Conservation (phyloP, 2,113 vertebrate genomes). For the Tretioscincus oriximinensis region DNA sequence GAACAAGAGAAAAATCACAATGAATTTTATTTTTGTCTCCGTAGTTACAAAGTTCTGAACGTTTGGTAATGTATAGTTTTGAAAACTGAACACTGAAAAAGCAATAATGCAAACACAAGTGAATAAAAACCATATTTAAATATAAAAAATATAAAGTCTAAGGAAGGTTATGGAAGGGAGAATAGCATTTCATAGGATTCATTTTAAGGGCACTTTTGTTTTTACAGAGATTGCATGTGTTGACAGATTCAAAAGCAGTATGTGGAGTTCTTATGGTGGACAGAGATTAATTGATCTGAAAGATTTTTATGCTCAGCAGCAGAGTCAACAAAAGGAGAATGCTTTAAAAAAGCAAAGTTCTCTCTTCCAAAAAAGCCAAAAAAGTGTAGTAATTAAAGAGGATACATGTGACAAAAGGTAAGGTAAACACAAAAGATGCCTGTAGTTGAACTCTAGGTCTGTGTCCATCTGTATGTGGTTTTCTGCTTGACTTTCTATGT, state of each 20-base stretch:
- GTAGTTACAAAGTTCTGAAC: too few species aligned
- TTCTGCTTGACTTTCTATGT: too few species aligned
- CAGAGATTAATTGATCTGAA: constrained; percentile 12
- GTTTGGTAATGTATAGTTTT: too few species aligned
- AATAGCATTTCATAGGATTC: neutral
- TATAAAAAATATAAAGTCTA: neutral
- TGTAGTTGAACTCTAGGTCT: neutral
- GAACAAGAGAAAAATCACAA: too few species aligned
- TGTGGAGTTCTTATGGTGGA: constrained; percentile 6
- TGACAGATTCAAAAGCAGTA: constrained; percentile 22
- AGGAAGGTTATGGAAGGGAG: too few species aligned
- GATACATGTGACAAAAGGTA: neutral
- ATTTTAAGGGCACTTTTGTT: neutral
- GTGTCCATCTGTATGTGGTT: too few species aligned
- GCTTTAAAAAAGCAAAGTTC: neutral
- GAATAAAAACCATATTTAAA: too few species aligned
- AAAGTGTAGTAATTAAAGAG: constrained; percentile 11
- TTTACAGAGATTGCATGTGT: constrained; percentile 5
- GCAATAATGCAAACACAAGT: too few species aligned
- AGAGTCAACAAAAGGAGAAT: neutral
- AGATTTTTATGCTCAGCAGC: neutral
- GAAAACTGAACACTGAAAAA: too few species aligned
- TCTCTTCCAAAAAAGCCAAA: neutral
- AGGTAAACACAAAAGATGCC: neutral
- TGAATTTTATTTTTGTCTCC: too few species aligned